Conservation (phyloP, 2,797 vertebrate genomes). For the Sparus aurata region DNA sequence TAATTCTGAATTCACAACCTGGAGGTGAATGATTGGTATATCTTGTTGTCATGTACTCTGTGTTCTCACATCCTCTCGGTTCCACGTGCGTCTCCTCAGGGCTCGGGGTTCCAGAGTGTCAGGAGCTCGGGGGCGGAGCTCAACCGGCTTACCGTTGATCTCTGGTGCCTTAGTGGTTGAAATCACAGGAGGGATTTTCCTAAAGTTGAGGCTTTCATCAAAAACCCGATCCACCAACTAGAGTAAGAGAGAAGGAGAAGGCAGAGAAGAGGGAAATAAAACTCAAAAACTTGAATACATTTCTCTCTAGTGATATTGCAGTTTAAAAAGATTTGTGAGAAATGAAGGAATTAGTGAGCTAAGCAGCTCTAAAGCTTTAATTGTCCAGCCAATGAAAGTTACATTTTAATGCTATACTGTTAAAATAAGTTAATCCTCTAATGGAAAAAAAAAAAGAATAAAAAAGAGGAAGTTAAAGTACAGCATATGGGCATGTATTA, state of each 20-base stretch:
- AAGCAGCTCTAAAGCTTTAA: slow-evolving; percentile 24
- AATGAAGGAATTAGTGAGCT: slow-evolving; percentile 27
- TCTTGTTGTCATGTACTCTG: background rate
- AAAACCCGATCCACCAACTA: slow-evolving; percentile 98
- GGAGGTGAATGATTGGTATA: background rate
- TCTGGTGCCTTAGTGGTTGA: slow-evolving; percentile 90
- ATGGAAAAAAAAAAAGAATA: slow-evolving; percentile 16
- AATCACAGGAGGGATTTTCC: slow-evolving; percentile 96
- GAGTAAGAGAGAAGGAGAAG: slow-evolving; percentile 11
- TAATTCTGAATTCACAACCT: background rate
- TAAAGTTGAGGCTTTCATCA: slow-evolving; percentile 99
- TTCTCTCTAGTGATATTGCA: background rate
- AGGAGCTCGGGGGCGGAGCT: slow-evolving; percentile 88
- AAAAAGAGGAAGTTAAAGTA: slow-evolving; percentile 16
- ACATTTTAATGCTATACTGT: background rate
- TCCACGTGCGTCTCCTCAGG: slow-evolving; percentile 96
- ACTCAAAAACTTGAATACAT: background rate
- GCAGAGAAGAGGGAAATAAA: background rate
- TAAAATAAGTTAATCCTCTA: slow-evolving; percentile 20
- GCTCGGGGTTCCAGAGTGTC: slow-evolving; percentile 92
- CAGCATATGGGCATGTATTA: slow-evolving; percentile 13
- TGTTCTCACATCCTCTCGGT: slow-evolving; percentile 93
- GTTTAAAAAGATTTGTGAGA: slow-evolving; percentile 20
- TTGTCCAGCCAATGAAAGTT: slow-evolving; percentile 1
- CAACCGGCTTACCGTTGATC: slow-evolving; percentile 89